Percentiles rank a stretch among this genome's conserved stretches.
Evolutionary conservation across 1,140 invertebrate species (phyloP).

Genomic region (Drosophila pseudoobscura): DNA sequence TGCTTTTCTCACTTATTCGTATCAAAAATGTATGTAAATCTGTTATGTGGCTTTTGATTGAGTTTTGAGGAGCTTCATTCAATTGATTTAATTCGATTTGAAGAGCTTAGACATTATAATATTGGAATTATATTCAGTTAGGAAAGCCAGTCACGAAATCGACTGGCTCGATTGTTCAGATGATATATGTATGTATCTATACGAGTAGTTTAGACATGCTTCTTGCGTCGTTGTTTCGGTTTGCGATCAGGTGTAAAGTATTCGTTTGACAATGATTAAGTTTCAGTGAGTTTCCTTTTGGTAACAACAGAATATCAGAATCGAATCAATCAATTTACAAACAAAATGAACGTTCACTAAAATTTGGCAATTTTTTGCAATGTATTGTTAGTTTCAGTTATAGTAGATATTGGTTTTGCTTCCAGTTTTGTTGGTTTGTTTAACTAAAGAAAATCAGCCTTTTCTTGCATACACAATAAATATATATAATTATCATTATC

Average conservation of each 20-base stretch:
- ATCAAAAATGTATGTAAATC: constrained; percentile 40
- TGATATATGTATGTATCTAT: not conserved
- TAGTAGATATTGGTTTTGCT: constrained; percentile 32
- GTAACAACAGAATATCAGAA: constrained; percentile 13
- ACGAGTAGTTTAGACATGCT: constrained; percentile 6
- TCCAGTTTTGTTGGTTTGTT: constrained; percentile 43
- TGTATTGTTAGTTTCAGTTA: constrained; percentile 54
- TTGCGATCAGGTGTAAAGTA: constrained; percentile 23
- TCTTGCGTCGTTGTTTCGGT: constrained; percentile 35
- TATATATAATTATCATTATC: constrained; percentile 51
- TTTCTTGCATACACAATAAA: constrained; percentile 78
- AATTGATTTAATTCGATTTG: constrained; percentile 14
- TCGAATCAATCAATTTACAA: constrained; percentile 30
- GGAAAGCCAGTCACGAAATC: constrained; percentile 13
- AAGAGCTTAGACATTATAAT: constrained; percentile 6
- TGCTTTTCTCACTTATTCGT: constrained; percentile 48
- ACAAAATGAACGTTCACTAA: constrained; percentile 57
- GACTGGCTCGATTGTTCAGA: constrained; percentile 39
- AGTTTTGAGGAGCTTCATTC: constrained; percentile 24
- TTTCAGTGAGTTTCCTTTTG: constrained; percentile 42
- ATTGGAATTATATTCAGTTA: constrained; percentile 3
- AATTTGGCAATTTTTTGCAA: constrained; percentile 80
- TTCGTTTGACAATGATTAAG: constrained; percentile 44
- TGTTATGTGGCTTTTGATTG: constrained; percentile 39
- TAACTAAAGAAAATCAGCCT: constrained; percentile 80